Percentiles rank a stretch among this genome's conserved stretches.
Evolutionary conservation across 2,888 invertebrate species (phyloP).

Genomic region (Tipula unca): DNA sequence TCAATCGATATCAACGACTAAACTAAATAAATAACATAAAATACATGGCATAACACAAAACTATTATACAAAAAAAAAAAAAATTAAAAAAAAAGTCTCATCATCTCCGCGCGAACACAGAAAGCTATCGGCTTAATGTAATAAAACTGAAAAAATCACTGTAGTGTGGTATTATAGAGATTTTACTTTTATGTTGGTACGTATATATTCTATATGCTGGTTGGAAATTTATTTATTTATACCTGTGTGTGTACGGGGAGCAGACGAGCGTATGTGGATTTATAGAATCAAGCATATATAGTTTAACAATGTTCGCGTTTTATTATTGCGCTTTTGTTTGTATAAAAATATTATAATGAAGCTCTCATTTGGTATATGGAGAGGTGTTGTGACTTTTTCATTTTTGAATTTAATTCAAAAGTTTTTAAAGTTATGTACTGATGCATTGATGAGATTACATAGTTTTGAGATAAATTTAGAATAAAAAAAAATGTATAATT

Average conservation of each 20-base stretch:
- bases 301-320: background rate
- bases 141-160: background rate
- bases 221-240: background rate
- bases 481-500: background rate
- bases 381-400: background rate
- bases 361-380: background rate
- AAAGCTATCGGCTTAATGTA: background rate
- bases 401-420: background rate
- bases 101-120: background rate
- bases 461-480: background rate
- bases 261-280: background rate
- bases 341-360: background rate
- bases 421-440: background rate
- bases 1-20: slow-evolving; percentile 8
- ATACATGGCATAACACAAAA: background rate
- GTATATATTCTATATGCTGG: background rate
- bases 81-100: background rate
- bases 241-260: background rate
- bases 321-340: background rate
- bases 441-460: background rate
- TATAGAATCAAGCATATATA: background rate
- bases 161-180: background rate
- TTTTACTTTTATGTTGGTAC: background rate
- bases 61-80: background rate
- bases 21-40: background rate